Percentiles rank a stretch among this genome's conserved stretches.
phyloP scores from a whole-genome alignment of 2,797 vertebrate genomes.

The Dallia pectoralis region DNA sequence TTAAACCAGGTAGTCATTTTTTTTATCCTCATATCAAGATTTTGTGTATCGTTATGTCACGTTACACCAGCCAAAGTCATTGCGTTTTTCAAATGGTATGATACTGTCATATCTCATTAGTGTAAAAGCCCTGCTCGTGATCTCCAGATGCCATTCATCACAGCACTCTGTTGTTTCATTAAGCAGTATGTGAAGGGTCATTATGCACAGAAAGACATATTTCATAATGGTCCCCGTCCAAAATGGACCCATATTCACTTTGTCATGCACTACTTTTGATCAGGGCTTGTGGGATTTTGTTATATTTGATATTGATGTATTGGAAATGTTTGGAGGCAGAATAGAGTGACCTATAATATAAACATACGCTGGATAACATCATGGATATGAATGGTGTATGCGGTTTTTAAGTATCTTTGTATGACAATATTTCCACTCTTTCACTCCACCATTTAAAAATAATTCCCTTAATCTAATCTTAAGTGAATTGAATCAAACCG shows the following conservation, averaged over 20 bases:
- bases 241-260: background rate
- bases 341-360: too few relatives aligned
- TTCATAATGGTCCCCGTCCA: background rate
- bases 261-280: background rate
- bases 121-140: background rate
- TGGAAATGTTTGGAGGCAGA: too few relatives aligned
- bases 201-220: background rate
- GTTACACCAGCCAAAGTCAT: background rate
- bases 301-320: background rate
- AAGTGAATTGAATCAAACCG: too few relatives aligned
- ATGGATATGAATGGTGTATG: too few relatives aligned
- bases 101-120: background rate
- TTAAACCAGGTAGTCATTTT: background rate
- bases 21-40: too few relatives aligned
- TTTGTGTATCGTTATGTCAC: background rate
- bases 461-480: too few relatives aligned
- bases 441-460: too few relatives aligned
- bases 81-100: background rate
- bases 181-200: background rate
- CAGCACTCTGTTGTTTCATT: background rate
- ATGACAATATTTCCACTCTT: too few relatives aligned
- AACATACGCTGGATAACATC: too few relatives aligned
- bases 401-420: too few relatives aligned
- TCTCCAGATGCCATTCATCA: background rate
- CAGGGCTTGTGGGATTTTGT: background rate